Conservation (phyloP, 2,113 vertebrate genomes). For the Pycnonotus jocosus region DNA sequence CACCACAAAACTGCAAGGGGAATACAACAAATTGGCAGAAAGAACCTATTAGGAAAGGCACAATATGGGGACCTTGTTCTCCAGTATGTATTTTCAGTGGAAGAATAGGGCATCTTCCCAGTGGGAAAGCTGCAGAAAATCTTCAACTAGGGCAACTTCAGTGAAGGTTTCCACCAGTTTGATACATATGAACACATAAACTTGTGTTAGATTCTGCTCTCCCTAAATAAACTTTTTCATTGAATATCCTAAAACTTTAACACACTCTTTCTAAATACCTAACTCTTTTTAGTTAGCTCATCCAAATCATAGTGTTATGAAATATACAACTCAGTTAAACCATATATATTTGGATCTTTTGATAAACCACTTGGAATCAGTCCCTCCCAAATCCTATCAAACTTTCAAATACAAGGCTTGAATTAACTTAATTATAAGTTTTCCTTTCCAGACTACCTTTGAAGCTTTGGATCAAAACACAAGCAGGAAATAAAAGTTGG, state of each 20-base stretch:
- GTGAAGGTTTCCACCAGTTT: background rate
- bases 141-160: background rate
- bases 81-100: background rate
- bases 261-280: background rate
- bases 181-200: background rate
- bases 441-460: conserved; percentile 28
- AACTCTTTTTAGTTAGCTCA: background rate
- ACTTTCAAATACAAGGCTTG: background rate
- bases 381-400: background rate
- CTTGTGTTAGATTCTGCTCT: background rate
- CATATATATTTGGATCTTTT: background rate
- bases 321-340: background rate
- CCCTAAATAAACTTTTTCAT: background rate
- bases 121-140: background rate
- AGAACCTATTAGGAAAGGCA: background rate
- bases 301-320: background rate
- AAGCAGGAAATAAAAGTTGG: background rate
- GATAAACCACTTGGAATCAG: background rate
- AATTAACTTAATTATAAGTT: conserved; percentile 29
- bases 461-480: conserved; percentile 22
- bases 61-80: background rate
- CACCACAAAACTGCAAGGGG: background rate
- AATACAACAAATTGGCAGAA: background rate
- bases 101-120: background rate
- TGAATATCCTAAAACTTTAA: background rate